phyloP scores from a whole-genome alignment of 2,888 invertebrate genomes.

The Ophion slaviceki region DNA sequence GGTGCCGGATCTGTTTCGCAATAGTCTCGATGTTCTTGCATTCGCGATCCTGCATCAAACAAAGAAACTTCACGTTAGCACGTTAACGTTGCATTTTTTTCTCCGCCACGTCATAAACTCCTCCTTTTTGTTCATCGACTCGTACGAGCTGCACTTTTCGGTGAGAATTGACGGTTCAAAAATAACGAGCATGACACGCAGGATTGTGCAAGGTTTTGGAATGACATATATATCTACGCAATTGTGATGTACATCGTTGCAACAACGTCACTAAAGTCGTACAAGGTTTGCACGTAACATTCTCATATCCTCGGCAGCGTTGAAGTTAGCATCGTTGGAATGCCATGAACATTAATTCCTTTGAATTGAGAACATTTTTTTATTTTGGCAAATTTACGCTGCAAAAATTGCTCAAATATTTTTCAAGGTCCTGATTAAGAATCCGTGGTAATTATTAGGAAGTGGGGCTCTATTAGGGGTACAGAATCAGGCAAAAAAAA shows the following conservation, averaged over 20 bases:
- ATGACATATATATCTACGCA: background rate
- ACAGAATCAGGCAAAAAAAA: no score
- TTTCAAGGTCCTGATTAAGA: background rate
- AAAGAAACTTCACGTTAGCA: conserved; percentile 34
- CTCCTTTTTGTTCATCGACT: background rate
- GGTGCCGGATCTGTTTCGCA: conserved; percentile 86
- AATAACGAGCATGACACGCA: background rate
- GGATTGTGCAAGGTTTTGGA: background rate
- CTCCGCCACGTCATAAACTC: background rate
- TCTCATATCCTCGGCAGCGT: background rate
- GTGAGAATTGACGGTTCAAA: background rate
- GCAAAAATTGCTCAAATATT: background rate
- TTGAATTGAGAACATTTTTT: background rate
- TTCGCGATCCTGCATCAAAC: conserved; percentile 78
- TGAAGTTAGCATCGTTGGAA: background rate
- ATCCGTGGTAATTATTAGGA: no score
- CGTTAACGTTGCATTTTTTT: background rate
- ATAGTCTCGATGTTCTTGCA: conserved; percentile 77
- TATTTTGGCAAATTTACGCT: background rate
- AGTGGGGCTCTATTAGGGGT: no score
- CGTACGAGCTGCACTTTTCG: background rate
- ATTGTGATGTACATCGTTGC: background rate
- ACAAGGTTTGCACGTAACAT: background rate
- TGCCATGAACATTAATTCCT: background rate
- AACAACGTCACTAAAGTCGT: background rate